Evolutionary conservation across 1,140 invertebrate genomes (phyloP), one percentile per base, ranked within the genome.

Genomic region (Brevipalpus yothersi): DNA sequence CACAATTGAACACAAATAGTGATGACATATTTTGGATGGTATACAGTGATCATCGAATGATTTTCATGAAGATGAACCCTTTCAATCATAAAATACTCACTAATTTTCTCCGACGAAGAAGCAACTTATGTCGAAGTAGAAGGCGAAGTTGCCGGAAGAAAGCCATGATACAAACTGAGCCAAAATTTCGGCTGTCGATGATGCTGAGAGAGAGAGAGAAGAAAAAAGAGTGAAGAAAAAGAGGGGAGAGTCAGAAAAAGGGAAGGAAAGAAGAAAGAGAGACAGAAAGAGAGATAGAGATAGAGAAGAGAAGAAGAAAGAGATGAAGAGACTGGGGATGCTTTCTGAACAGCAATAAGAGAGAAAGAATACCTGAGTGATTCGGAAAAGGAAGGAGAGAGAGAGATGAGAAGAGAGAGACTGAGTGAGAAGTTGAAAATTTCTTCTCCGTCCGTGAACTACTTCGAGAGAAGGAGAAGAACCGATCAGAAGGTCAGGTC

Each of bases 61-160:
- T 31, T 4, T 15, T 41, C 31, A 56, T n/a, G n/a, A n/a, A 10
- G 3, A 41, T 56, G 9, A 19, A 56, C 12, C 11, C 13, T 41
- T 41, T 56, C 12, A 40, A 39, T 47, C 4, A 13, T 15, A 19
- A 12, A 19, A 49, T 31, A 49, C 47, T 64, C 60, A 64, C 63
- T 17, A 62, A 60, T 58, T 61, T 59, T 49, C 63, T 51, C 15
- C 55, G 45, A 8, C 63, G 55, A 39, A 64, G 54, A 13, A 64
- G 41, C 4, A 64, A 41, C 19, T 61, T 61, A n/a, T 64, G 62
- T 41, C 54, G n/a, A 19, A 63, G 21, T 41, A 64, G 41, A 49
- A 64, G 60, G 41, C 60, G 59, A 31, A 64, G 53, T 60, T 64
- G 63, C 40, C 62, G 62, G 55, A 60, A 60, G 41, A 60, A 63